Conservation (phyloP, 2,888 invertebrate species). For the Physocephala rufipes region DNA sequence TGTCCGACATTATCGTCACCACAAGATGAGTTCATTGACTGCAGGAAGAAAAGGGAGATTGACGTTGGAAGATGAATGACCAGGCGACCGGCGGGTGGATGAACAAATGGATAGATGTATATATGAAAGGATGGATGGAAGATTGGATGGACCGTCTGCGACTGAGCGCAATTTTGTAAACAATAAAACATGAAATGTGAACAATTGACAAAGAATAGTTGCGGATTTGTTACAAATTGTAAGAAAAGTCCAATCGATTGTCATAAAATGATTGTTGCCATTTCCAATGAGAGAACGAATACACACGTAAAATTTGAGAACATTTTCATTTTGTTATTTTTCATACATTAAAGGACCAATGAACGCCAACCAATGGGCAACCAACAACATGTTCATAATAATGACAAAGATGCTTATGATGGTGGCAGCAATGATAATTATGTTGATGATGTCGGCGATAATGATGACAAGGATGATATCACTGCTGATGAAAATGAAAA, state of each 20-base stretch:
- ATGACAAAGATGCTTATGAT: not conserved
- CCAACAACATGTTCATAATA: not conserved
- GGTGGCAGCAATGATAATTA: not conserved
- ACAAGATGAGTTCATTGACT: not conserved
- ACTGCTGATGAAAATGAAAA: not conserved
- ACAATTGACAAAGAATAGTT: slow-evolving; percentile 14
- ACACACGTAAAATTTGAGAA: slow-evolving; percentile 1
- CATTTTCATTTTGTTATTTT: slow-evolving; percentile 12
- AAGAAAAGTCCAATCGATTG: slow-evolving; percentile 24
- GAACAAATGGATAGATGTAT: slow-evolving; percentile 1
- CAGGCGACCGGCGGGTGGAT: not conserved
- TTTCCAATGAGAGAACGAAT: slow-evolving; percentile 4
- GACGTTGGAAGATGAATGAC: not conserved
- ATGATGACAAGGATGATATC: not conserved
- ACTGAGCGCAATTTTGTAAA: no score
- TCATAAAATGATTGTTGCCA: slow-evolving; percentile 27
- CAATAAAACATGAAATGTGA: slow-evolving; percentile 3
- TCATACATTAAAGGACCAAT: not conserved
- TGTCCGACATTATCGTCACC: not conserved
- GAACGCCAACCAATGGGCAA: not conserved
- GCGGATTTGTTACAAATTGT: slow-evolving; percentile 10
- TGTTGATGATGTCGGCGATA: not conserved
- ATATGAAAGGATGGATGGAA: no score
- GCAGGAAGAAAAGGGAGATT: not conserved
- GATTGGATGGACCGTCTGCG: no score